A percentile compares a stretch with the other conserved stretches of the same genome.
Conservation (phyloP, 2,888 invertebrate species). For the Miltochrista miniata region DNA sequence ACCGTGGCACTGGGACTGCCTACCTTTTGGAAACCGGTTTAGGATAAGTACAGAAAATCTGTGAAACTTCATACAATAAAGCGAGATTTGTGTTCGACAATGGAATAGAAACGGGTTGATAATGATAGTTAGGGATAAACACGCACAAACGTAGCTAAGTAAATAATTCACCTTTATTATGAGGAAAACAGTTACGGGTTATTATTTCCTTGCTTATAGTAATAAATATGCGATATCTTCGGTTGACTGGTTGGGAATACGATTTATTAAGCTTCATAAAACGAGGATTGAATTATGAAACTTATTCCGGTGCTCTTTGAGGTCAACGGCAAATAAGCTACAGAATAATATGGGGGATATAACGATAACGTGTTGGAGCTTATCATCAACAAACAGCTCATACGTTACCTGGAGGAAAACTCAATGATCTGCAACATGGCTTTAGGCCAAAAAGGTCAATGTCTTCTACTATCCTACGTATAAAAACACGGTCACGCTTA, state of each 20-base stretch:
- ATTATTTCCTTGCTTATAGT: conserved; percentile 27
- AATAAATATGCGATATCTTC: conserved; percentile 37
- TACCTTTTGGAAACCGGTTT: too few relatives aligned
- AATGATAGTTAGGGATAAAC: conserved; percentile 1
- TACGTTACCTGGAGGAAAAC: too few relatives aligned
- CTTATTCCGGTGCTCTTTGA: conserved; percentile 40
- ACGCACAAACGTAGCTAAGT: not conserved
- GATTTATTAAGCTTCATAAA: conserved; percentile 40
- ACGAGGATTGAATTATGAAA: conserved; percentile 30
- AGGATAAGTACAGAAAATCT: too few relatives aligned
- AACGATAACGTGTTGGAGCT: too few relatives aligned
- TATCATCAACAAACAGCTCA: too few relatives aligned
- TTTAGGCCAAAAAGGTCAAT: too few relatives aligned
- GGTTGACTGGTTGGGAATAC: conserved; percentile 31
- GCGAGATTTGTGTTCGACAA: not conserved
- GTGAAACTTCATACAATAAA: not conserved
- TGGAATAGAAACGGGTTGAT: not conserved
- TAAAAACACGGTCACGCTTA: too few relatives aligned
- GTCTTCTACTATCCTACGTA: too few relatives aligned
- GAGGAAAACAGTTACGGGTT: conserved; percentile 6
- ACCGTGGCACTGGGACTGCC: too few relatives aligned
- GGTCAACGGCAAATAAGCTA: conserved; percentile 43
- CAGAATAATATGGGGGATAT: too few relatives aligned
- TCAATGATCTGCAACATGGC: too few relatives aligned
- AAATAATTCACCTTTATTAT: conserved; percentile 10